Conservation (phyloP, 2,797 vertebrate genomes). For the Borostomias antarcticus region DNA sequence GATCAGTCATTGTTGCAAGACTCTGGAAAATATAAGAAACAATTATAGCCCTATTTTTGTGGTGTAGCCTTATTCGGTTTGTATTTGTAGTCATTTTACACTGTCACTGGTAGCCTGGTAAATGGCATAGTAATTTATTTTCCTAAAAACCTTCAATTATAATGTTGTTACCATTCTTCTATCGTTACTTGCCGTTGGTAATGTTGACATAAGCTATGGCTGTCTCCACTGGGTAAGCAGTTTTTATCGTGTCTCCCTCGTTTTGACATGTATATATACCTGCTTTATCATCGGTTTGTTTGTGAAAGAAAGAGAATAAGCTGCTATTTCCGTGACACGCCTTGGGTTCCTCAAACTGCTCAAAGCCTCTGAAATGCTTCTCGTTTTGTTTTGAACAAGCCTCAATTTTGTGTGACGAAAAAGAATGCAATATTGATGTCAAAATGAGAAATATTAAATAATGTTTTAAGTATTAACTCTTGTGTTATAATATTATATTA, state of each 20-base stretch:
- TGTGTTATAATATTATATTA: too few relatives aligned
- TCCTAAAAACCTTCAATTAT: constrained; percentile 59
- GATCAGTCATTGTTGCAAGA: neutral
- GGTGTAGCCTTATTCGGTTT: neutral
- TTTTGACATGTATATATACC: constrained; percentile 78
- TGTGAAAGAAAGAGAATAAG: constrained; percentile 78
- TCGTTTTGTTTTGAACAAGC: too few relatives aligned
- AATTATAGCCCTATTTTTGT: neutral
- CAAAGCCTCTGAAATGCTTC: too few relatives aligned
- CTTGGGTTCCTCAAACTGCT: constrained; percentile 19
- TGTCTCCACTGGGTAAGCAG: constrained; percentile 82
- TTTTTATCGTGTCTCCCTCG: constrained; percentile 80
- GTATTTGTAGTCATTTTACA: constrained; percentile 16
- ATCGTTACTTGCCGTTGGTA: constrained; percentile 71
- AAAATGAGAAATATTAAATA: too few relatives aligned
- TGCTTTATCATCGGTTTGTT: constrained; percentile 80
- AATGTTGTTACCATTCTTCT: constrained; percentile 80
- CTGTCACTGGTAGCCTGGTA: constrained; percentile 35
- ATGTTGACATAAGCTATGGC: constrained; percentile 77
- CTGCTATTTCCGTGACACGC: constrained; percentile 51
- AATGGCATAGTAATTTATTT: constrained; percentile 28
- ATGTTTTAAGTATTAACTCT: too few relatives aligned
- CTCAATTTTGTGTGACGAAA: neutral
- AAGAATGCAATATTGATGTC: neutral
- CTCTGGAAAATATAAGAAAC: neutral